These are phyloP conservation scores for Lysandra bellargus DNA, from an alignment of 2,888 invertebrate genomes.

Conservation along the genomic window DNA sequence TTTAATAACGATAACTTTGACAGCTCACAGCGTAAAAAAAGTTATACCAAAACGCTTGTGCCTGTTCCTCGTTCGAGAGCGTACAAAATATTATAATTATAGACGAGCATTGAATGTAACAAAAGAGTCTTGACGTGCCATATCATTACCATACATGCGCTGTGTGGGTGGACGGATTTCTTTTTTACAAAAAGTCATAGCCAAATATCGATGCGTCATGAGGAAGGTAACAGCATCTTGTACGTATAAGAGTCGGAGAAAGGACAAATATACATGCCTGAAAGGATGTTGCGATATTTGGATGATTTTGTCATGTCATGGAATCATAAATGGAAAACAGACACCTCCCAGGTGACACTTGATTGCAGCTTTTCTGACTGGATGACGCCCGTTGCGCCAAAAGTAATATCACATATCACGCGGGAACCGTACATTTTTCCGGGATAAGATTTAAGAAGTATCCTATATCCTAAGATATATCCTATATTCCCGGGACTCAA, in stretches of 20 bases:
- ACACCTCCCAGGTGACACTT: no score
- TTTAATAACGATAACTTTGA: not conserved
- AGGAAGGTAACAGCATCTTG: not conserved
- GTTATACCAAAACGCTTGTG: not conserved
- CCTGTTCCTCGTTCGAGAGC: not conserved
- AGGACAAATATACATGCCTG: no score
- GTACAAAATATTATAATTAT: slow-evolving; percentile 19
- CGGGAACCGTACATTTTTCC: no score
- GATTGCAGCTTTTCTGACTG: no score
- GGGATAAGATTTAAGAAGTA: no score
- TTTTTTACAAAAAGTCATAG: slow-evolving; percentile 17
- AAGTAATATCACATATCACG: no score
- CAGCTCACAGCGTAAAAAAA: not conserved
- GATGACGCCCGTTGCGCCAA: no score
- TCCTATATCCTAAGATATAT: no score
- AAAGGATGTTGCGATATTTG: no score
- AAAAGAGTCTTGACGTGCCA: slow-evolving; percentile 47
- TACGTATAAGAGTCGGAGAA: not conserved
- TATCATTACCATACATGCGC: slow-evolving; percentile 37
- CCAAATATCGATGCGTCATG: slow-evolving; percentile 1
- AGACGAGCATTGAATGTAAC: slow-evolving; percentile 43
- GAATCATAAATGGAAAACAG: no score
- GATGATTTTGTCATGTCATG: no score
- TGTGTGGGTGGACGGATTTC: slow-evolving; percentile 34
- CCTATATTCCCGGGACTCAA: no score